Conservation (phyloP, 2,113 vertebrate genomes). For the Rhegmatorhina hoffmannsi region DNA sequence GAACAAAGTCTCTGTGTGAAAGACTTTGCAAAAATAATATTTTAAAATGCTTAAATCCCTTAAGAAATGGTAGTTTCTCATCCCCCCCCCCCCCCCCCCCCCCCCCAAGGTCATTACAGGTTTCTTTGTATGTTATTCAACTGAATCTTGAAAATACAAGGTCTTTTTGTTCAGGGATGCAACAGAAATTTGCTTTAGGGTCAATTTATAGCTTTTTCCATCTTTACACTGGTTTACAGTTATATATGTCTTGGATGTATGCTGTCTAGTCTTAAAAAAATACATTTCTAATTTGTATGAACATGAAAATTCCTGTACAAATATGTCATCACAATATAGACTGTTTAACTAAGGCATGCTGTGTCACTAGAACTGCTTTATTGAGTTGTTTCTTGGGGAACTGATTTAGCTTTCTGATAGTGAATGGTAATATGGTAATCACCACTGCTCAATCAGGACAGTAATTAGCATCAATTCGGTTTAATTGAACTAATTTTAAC, state of each 20-base stretch:
- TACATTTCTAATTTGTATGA: neutral
- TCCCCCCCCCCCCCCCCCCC: neutral
- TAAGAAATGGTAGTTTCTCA: neutral
- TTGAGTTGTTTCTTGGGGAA: conserved; percentile 9
- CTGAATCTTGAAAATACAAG: neutral
- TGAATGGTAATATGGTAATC: conserved; percentile 48
- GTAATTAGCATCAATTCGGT: conserved; percentile 56
- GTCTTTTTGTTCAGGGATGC: neutral
- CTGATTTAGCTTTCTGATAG: conserved; percentile 28
- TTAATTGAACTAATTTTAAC: conserved; percentile 60
- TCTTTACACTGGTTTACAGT: neutral
- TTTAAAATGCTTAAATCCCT: neutral
- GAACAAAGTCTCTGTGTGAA: neutral
- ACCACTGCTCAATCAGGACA: conserved; percentile 56
- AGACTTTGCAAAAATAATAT: neutral
- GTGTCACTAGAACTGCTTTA: conserved; percentile 6
- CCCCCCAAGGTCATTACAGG: neutral
- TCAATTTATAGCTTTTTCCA: neutral
- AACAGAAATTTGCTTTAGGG: neutral
- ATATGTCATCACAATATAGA: neutral
- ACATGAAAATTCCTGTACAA: neutral
- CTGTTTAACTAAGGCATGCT: neutral
- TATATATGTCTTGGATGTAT: neutral
- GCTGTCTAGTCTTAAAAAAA: neutral
- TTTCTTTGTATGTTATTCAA: neutral